phyloP scores from a whole-genome alignment of 2,797 vertebrate genomes.

The Rhabdophis nuchalis region DNA sequence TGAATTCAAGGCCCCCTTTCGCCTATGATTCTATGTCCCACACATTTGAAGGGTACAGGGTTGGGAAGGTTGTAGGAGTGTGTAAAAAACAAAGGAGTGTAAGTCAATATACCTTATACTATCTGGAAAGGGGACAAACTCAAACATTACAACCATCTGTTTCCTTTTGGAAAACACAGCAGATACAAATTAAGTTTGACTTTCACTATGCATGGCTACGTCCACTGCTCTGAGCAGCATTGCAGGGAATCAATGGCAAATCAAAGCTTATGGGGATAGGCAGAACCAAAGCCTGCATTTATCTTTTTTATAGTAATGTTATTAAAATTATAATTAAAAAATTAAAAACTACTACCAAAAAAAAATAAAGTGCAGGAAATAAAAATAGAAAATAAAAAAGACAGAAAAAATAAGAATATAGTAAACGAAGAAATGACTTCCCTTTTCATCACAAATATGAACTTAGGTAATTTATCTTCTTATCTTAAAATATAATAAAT shows the following conservation, averaged over 20 bases:
- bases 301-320: background rate
- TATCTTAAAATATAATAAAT: background rate
- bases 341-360: background rate
- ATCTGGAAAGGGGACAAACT: slow-evolving; percentile 11
- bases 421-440: background rate
- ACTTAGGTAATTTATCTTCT: background rate
- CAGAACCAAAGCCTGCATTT: background rate
- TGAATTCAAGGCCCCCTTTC: background rate
- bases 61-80: background rate
- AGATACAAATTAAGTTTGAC: slow-evolving; percentile 33
- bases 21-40: background rate
- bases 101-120: background rate
- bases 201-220: slow-evolving; percentile 12
- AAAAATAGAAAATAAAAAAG: background rate
- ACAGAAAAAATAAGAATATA: background rate
- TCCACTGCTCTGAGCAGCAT: background rate
- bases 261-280: background rate
- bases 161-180: slow-evolving; percentile 18
- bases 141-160: slow-evolving; percentile 19
- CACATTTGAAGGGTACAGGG: background rate
- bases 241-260: background rate
- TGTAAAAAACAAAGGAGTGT: background rate
- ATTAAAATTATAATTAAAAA: background rate
- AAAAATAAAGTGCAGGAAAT: background rate
- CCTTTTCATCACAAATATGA: background rate